Conservation (phyloP, 2,113 vertebrate species). For the Oreochromis niloticus region DNA sequence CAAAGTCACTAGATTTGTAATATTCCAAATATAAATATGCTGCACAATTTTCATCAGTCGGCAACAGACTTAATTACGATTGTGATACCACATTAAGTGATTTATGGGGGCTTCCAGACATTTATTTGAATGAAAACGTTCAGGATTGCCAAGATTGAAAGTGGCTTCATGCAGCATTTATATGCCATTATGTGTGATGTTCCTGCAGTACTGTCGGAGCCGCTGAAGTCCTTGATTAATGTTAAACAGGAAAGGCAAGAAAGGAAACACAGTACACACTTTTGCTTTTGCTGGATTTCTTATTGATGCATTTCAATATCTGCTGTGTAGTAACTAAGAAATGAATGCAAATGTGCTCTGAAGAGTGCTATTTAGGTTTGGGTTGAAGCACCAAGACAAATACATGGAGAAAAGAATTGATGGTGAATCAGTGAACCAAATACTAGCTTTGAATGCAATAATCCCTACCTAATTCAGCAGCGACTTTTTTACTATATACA, state of each 20-base stretch:
- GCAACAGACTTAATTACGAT: not conserved
- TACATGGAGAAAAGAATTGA: not conserved
- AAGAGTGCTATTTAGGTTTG: not conserved
- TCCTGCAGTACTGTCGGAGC: not conserved
- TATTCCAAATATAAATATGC: not conserved
- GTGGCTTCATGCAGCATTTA: not conserved
- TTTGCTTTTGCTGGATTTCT: not conserved
- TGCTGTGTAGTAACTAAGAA: not conserved
- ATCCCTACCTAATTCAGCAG: not conserved
- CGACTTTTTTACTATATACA: not conserved
- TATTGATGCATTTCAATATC: not conserved
- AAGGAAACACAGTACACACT: not conserved
- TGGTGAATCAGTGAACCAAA: not conserved
- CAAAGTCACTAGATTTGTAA: not conserved
- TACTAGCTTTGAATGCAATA: not conserved
- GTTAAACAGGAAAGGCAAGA: not conserved
- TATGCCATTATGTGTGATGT: not conserved
- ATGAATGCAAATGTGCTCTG: not conserved
- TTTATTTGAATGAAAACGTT: not conserved
- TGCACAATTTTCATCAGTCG: not conserved
- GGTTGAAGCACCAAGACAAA: not conserved
- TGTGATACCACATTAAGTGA: not conserved
- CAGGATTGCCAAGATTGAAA: not conserved
- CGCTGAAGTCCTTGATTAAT: not conserved
- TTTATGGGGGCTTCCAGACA: not conserved